A percentile compares a stretch with the other conserved stretches of the same genome.
These are phyloP conservation scores for Parelbella ahira DNA, from an alignment of 2,888 invertebrate species.

Conservation along the genomic window DNA sequence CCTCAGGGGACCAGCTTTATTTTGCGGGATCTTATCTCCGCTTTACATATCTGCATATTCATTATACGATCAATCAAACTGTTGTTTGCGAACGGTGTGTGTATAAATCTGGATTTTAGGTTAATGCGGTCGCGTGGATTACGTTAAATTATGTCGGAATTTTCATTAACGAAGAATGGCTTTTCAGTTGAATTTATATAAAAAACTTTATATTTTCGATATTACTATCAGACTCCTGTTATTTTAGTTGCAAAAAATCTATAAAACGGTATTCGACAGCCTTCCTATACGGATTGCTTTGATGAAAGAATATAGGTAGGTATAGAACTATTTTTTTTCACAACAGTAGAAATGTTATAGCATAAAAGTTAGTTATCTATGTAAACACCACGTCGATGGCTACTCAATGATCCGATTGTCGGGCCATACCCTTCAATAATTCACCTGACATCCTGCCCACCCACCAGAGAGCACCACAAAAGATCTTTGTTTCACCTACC, in stretches of 20 bases:
- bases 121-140: too few species aligned
- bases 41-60: constrained; percentile 77
- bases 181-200: too few species aligned
- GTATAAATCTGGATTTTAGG: constrained; percentile 32
- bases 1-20: constrained; percentile 67
- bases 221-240: too few species aligned
- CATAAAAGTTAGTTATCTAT: constrained; percentile 8
- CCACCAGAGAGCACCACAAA: constrained; percentile 47
- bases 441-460: constrained; percentile 62
- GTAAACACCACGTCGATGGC: constrained; percentile 17
- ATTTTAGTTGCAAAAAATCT: too few species aligned
- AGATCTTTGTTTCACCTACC: constrained; percentile 67
- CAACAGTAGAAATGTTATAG: constrained; percentile 3
- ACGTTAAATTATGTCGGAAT: too few species aligned
- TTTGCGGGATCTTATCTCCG: constrained; percentile 67
- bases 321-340: too few species aligned
- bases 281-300: too few species aligned
- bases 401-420: constrained; percentile 33
- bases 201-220: too few species aligned
- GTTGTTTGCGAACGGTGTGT: constrained; percentile 43
- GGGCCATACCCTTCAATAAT: constrained; percentile 43
- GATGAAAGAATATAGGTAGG: too few species aligned
- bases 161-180: too few species aligned
- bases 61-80: constrained; percentile 76
- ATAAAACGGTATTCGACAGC: too few species aligned